A percentile compares a stretch with the other conserved stretches of the same genome.
phyloP scores from a whole-genome alignment of 2,888 invertebrate genomes.

The Yponomeuta evonymella region DNA sequence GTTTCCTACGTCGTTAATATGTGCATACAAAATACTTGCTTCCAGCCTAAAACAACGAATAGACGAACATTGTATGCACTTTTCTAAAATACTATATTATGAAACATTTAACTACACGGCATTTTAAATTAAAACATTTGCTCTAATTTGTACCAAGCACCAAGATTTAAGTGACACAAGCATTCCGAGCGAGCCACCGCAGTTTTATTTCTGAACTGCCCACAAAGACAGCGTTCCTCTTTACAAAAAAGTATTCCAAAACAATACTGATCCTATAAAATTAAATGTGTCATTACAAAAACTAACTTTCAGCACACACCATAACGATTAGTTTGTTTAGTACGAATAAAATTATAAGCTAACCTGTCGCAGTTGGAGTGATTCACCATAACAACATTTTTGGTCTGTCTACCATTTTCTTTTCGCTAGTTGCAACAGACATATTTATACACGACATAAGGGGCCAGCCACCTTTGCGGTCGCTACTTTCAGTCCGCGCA shows the following conservation, averaged over 20 bases:
- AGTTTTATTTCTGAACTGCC: too few species aligned
- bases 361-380: not conserved
- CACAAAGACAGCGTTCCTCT: too few species aligned
- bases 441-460: too few species aligned
- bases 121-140: slow-evolving; percentile 11
- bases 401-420: not conserved
- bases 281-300: not conserved
- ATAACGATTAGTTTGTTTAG: slow-evolving; percentile 10
- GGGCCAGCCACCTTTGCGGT: too few species aligned
- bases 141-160: slow-evolving; percentile 22
- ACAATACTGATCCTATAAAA: slow-evolving; percentile 20
- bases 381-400: not conserved
- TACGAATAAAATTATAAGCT: not conserved
- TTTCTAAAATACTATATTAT: too few species aligned
- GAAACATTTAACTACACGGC: not conserved
- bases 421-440: too few species aligned
- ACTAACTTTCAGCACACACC: slow-evolving; percentile 18
- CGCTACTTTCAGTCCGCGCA: too few species aligned
- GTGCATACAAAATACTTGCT: not conserved
- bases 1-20: too few species aligned
- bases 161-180: slow-evolving; percentile 7
- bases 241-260: not conserved
- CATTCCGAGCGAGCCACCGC: not conserved
- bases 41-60: not conserved
- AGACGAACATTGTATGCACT: not conserved